Conservation (phyloP, 2,888 invertebrate genomes). For the Abrostola tripartita region DNA sequence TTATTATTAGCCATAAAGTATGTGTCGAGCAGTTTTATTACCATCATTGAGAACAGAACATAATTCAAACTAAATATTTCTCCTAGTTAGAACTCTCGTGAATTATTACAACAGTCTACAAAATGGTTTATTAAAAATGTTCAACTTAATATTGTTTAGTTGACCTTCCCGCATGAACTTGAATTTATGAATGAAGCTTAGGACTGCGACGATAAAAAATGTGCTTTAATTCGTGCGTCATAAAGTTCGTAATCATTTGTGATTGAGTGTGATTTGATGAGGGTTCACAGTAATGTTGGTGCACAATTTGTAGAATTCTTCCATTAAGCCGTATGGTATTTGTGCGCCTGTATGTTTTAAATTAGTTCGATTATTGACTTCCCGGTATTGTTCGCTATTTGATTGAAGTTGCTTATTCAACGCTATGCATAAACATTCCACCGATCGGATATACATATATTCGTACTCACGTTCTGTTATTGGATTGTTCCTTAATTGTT, state of each 20-base stretch:
- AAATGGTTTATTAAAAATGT: constrained; percentile 44
- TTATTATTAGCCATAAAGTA: constrained; percentile 22
- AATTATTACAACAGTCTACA: constrained; percentile 37
- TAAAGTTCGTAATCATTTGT: background rate
- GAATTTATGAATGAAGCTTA: constrained; percentile 30
- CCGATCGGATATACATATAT: background rate
- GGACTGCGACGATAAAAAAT: background rate
- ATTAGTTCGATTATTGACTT: constrained; percentile 20
- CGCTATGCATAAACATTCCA: background rate
- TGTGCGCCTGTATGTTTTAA: constrained; percentile 7
- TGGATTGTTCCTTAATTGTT: constrained; percentile 1
- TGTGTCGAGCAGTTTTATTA: constrained; percentile 26
- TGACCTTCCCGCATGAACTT: constrained; percentile 67
- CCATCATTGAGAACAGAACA: constrained; percentile 15
- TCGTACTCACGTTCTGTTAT: background rate
- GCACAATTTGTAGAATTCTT: constrained; percentile 22
- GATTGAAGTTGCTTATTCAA: constrained; percentile 2
- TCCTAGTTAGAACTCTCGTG: constrained; percentile 27
- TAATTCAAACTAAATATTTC: constrained; percentile 29
- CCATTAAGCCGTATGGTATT: background rate
- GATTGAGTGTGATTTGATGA: constrained; percentile 12
- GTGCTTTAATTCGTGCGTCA: rapidly evolving
- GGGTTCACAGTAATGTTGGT: constrained; percentile 16
- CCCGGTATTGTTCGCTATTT: background rate
- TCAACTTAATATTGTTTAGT: constrained; percentile 44